Percentiles rank a stretch among this genome's conserved stretches.
Conservation (phyloP, 1,140 invertebrate species). For the Phortica variegata region DNA sequence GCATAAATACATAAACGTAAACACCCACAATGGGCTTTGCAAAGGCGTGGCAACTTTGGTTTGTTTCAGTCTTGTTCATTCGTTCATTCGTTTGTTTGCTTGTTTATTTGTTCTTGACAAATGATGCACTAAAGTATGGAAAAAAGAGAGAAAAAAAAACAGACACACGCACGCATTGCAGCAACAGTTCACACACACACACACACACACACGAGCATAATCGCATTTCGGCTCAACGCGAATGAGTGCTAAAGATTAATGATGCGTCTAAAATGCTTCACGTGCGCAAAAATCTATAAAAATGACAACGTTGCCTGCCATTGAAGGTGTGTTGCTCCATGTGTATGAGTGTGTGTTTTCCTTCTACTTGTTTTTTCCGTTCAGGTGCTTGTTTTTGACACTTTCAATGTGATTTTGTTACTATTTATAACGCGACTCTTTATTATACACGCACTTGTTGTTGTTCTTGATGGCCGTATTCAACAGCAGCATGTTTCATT, state of each 20-base stretch:
- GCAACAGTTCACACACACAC: slow-evolving; percentile 12
- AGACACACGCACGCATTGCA: slow-evolving; percentile 5
- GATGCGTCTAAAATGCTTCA: slow-evolving; percentile 35
- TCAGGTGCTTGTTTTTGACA: slow-evolving; percentile 46
- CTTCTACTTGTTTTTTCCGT: too few species aligned
- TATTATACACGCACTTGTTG: slow-evolving; percentile 28
- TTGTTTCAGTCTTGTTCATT: too few species aligned
- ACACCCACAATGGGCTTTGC: too few species aligned
- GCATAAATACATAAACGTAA: too few species aligned
- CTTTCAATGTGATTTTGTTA: slow-evolving; percentile 30
- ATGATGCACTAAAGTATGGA: neutral
- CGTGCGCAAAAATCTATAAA: slow-evolving; percentile 36
- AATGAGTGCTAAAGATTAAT: slow-evolving; percentile 30
- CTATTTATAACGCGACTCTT: slow-evolving; percentile 22
- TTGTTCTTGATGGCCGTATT: slow-evolving; percentile 12
- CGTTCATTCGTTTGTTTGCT: too few species aligned
- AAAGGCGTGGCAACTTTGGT: too few species aligned
- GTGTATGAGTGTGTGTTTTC: slow-evolving; percentile 11
- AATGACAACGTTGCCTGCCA: slow-evolving; percentile 7
- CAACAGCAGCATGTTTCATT: neutral
- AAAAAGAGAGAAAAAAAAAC: neutral
- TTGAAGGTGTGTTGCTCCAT: neutral
- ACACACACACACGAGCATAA: neutral
- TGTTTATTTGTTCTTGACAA: too few species aligned
- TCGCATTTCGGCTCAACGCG: slow-evolving; percentile 11